Evolutionary conservation across 2,888 invertebrate genomes (phyloP), one percentile per base, ranked within the genome.

Genomic region (Agonopterix subpropinquella): DNA sequence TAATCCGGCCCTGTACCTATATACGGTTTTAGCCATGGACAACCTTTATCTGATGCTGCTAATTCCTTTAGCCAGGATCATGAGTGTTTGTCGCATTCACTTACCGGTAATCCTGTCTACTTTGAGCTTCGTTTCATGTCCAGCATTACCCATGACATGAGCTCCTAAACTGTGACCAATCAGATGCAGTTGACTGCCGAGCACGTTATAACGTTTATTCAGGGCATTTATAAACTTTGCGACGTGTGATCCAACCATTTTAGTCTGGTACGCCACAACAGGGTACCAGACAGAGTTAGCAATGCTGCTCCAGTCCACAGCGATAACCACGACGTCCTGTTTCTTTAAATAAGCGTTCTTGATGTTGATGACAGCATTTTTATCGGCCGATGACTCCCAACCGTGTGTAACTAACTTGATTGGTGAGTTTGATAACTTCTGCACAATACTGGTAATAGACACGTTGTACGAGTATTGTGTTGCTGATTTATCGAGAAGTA

Each of bases 371-470:
- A 83, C 80, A 7, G 75, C 68, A 41, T 70, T 59, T 44, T 65
- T 65, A 39, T 75, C 69, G 1, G 76, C 82, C 35, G 77, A 75
- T 1, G 89, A 89, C 62, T 71, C 72, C 89, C 89, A 90, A 7
- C 82, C 82, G 52, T 90, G 90, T 1, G 89, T 88, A n/a, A 90
- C 65, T 41, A 89, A 67, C 70, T 89, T 90, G 2, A 86, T 70
- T 7, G 79, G 67, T 47, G 47, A 49, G 5, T 53, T 53, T 8
- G 58, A 50, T n/a, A 68, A 58, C 9, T 61, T 54, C 7, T 58
- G 28, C 3, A 49, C 45, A 18, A 59, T 45, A 5, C 36, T 11
- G 4, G 53, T 41, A 28, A 61, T 43, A 2, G 55, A 15, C 10
- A 28, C 13, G 9, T 48, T 49, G 1, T 47, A 4, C 28, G 68